Base-by-base conservation (phyloP, 2,113 vertebrate species). In the Cynocephalus volans region DNA sequence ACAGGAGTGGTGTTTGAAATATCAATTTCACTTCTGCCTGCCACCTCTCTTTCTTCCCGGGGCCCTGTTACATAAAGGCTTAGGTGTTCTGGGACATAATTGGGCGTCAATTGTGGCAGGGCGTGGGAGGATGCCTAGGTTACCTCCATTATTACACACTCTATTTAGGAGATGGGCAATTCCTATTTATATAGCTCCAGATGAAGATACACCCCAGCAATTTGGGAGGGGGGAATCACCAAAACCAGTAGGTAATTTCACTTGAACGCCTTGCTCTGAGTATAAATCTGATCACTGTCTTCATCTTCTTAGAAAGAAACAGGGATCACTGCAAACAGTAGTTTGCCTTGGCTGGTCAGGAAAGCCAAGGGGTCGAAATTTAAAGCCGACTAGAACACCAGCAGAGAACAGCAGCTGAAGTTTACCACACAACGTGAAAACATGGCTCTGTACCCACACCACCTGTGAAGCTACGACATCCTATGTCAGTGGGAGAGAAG, bases 91-190 rank as follows among this genome's bases (percentile, higher is more conserved):
- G 76, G 73, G 93, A 88, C 97, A 96, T 97, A 97, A 97, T 96
- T 76, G 88, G 85, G 95, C 73, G 17, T 98, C 97, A 98, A 70
- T 65, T 86, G 94, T 97, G 97, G 97, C 98, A 98, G 97, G 72
- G 50, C 60, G 98, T 98, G 86, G 98, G 98, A 97, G 97, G 98
- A 96, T 97, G 95, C 97, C 97, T 97, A 98, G 97, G 97, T 97
- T 98, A 98, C 98, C 96, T 96, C 94, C 97, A 90, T 93, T 94
- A 97, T 96, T 89, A 96, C 93, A 95, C 64, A 91, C 81, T 95
- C 93, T 88, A 91, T 96, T 98, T 97, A 97, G 94, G 88, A 97
- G 97, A 93, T 91, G 95, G 97, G 95, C 95, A 96, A 96, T 89
- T 88, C 64, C 97, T 97, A 98, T 98, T 98, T 98, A 97, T 98